phyloP scores from a whole-genome alignment of 2,797 vertebrate genomes.

The Okamejei kenojei region DNA sequence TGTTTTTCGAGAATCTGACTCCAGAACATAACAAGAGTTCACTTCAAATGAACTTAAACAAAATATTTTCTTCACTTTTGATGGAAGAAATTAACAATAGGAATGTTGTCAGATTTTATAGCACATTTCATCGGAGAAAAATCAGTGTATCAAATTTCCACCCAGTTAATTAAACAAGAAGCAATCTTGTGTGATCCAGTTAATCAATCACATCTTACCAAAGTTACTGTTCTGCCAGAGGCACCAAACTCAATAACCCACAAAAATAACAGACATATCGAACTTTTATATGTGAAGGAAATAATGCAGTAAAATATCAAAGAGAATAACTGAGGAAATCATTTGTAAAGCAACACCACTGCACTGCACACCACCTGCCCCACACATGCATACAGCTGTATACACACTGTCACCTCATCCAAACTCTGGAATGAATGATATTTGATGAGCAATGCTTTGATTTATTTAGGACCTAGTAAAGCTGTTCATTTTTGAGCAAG shows the following conservation, averaged over 20 bases:
- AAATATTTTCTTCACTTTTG: not conserved
- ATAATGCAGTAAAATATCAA: not conserved
- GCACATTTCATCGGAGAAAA: not conserved
- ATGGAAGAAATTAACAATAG: not conserved
- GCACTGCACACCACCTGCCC: constrained; percentile 19
- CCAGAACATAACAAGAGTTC: not conserved
- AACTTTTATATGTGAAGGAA: not conserved
- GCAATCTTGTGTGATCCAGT: not conserved
- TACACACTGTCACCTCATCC: not conserved
- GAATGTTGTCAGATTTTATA: not conserved
- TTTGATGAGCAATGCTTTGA: not conserved
- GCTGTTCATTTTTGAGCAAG: not conserved
- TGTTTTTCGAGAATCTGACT: not conserved
- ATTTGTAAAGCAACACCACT: constrained; percentile 21
- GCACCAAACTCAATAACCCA: constrained; percentile 3
- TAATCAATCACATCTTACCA: not conserved
- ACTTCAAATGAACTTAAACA: not conserved
- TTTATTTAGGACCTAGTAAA: not conserved
- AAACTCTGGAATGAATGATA: not conserved
- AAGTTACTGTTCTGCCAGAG: not conserved
- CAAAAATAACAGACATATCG: not conserved
- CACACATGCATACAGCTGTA: constrained; percentile 6
- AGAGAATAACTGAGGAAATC: not conserved
- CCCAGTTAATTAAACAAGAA: not conserved
- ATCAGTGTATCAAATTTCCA: not conserved